phyloP scores from a whole-genome alignment of 2,797 vertebrate species.

The Cheirogaleus major region DNA sequence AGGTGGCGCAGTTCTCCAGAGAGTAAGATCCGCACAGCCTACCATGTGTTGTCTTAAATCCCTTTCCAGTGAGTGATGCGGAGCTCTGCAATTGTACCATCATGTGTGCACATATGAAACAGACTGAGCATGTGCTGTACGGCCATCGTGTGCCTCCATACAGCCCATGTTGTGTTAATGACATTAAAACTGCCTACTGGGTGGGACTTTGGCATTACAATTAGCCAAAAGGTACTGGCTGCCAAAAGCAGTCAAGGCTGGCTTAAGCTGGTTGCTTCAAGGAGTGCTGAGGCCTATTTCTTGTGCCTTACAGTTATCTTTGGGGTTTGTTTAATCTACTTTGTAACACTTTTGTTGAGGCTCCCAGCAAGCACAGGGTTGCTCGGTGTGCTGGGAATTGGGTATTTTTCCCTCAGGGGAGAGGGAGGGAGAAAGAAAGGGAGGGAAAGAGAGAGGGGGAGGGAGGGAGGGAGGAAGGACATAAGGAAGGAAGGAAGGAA shows the following conservation, averaged over 20 bases:
- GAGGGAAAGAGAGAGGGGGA: rapidly evolving
- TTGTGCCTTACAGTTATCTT: background rate
- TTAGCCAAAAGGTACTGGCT: background rate
- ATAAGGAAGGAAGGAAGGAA: rapidly evolving
- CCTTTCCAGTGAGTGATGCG: too few relatives aligned
- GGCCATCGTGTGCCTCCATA: background rate
- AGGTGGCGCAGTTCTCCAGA: too few relatives aligned
- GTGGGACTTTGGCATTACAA: background rate
- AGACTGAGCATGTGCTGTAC: too few relatives aligned
- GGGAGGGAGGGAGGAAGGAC: rapidly evolving
- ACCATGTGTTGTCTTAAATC: too few relatives aligned
- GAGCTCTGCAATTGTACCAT: too few relatives aligned
- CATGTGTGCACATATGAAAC: too few relatives aligned
- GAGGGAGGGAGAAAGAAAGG: background rate
- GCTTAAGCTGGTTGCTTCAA: background rate
- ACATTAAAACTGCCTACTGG: background rate
- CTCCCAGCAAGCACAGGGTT: too few relatives aligned
- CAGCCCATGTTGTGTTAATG: background rate
- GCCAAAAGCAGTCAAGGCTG: background rate
- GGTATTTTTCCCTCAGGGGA: background rate
- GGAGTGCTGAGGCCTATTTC: background rate
- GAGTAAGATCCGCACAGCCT: too few relatives aligned
- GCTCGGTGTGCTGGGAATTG: background rate
- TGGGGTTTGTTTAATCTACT: background rate
- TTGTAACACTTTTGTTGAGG: background rate